Evolutionary conservation across 2,113 vertebrate genomes (phyloP), one percentile per base, ranked within the genome.

Genomic region (Romanogobio albipinnatus): DNA sequence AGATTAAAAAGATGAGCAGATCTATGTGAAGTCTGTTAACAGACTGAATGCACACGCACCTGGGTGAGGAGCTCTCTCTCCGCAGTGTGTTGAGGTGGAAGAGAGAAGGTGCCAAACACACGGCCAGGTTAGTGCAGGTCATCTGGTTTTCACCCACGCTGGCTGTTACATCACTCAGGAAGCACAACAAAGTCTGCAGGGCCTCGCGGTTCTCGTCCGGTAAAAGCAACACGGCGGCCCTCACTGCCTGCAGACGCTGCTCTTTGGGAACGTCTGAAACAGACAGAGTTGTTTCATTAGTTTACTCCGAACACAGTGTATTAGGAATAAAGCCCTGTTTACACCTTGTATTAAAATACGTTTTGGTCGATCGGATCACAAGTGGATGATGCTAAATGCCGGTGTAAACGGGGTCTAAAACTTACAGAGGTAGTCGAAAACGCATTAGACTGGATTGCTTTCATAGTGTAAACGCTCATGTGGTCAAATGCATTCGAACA

Each of bases 41-140:
- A 81, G 77, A 79, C 17, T 26, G 5, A 49, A 76, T 6, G 22
- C 82, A 58, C 49, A 45, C 84, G 22, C 81, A 98, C 98, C 96
- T 96, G 0, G 98, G 97, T 0, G 98, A 98, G 73, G 93, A 93
- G 89, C 95, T 96, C 90, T 99, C 98, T 87, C 97, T 97, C 88
- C 97, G 97, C 84, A 96, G 85, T 11, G 97, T 94, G 87, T 99
- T 99, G 51, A 99, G 97, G 84, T 99, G 98, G 89, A 99, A 99
- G 51, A 99, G 96, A 1, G 98, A 99, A 0, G 98, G 98, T 0
- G 98, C 98, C 90, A 99, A 93, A 75, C 98, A 99, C 64, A 99
- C 98, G 0, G 98, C 98, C 64, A 99, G 92, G 90, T 99, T 99
- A 94, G 97, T 98, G 62, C 97, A 94, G 1, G 97, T 99, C 98